phyloP scores from a whole-genome alignment of 1,140 invertebrate species.

The Drosophila baimaii region DNA sequence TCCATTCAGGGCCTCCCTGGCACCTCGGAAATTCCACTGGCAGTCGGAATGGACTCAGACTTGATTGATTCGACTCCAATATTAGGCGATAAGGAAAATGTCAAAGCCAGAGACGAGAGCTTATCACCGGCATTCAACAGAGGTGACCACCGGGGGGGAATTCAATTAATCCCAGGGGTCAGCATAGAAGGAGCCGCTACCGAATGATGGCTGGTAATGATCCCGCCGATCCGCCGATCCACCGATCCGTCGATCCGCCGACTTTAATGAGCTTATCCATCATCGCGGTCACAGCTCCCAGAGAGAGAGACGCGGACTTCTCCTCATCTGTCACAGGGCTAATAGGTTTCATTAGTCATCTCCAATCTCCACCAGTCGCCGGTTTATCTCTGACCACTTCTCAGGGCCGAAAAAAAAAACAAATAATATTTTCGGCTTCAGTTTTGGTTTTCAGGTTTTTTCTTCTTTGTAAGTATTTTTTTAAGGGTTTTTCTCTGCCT shows the following conservation, averaged over 20 bases:
- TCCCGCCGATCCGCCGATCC: conserved; percentile 9
- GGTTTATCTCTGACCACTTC: conserved; percentile 72
- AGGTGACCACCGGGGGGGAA: conserved; percentile 59
- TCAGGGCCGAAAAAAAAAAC: conserved; percentile 41
- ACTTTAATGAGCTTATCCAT: conserved; percentile 81
- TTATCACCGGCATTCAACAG: conserved; percentile 23
- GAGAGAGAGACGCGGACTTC: conserved; percentile 4
- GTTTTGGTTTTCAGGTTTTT: conserved; percentile 17
- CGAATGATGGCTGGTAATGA: conserved; percentile 46
- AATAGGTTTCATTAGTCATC: conserved; percentile 82
- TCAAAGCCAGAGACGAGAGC: conserved; percentile 24
- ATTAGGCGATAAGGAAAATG: conserved; percentile 63
- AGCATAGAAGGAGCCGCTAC: conserved; percentile 52
- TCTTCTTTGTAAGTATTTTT: too few species aligned
- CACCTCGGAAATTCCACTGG: neutral
- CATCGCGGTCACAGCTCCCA: conserved; percentile 56
- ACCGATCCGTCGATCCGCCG: conserved; percentile 7
- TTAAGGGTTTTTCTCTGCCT: conserved; percentile 27
- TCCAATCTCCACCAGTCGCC: conserved; percentile 50
- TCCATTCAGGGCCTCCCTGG: neutral
- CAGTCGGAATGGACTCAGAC: conserved; percentile 17
- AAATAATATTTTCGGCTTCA: conserved; percentile 35
- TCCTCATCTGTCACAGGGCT: conserved; percentile 77
- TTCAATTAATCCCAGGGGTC: conserved; percentile 69
- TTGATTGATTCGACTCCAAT: conserved; percentile 45